These are phyloP conservation scores for Meloidogyne exigua DNA, from an alignment of 1,140 invertebrate species.

Conservation along the genomic window DNA sequence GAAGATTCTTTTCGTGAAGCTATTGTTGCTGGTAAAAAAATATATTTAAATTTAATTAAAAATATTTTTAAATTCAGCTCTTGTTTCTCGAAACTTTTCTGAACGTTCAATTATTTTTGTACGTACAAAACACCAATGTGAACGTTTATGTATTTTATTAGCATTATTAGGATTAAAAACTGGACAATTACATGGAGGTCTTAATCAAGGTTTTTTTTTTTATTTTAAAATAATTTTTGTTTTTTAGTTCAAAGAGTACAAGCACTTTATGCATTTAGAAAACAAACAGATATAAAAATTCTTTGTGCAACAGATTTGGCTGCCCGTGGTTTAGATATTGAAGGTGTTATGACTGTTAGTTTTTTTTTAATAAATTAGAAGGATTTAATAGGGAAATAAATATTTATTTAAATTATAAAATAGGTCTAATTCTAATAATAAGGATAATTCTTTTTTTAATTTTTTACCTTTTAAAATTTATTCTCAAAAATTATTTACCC, in stretches of 20 bases:
- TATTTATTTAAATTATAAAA: too few relatives aligned
- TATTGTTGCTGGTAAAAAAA: slow-evolving; percentile 66
- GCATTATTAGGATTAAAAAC: slow-evolving; percentile 77
- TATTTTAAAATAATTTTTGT: background rate
- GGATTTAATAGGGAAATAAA: too few relatives aligned
- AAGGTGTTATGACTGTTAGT: slow-evolving; percentile 84
- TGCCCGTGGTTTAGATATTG: slow-evolving; percentile 90
- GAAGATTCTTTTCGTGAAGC: background rate
- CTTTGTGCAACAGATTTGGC: slow-evolving; percentile 93
- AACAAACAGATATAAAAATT: slow-evolving; percentile 77
- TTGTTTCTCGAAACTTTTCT: slow-evolving; percentile 88
- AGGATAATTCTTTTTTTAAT: too few relatives aligned
- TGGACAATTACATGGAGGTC: slow-evolving; percentile 87
- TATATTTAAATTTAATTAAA: background rate
- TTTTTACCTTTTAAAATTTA: too few relatives aligned
- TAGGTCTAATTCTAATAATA: too few relatives aligned
- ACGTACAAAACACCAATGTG: slow-evolving; percentile 89
- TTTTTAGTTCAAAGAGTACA: slow-evolving; percentile 55
- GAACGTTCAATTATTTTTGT: slow-evolving; percentile 91
- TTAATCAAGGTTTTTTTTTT: slow-evolving; percentile 77
- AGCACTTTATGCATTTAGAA: slow-evolving; percentile 57
- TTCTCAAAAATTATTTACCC: too few relatives aligned
- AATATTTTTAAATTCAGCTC: slow-evolving; percentile 67
- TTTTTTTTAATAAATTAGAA: background rate
- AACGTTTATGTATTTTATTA: slow-evolving; percentile 83